Percentiles rank a stretch among this genome's conserved stretches.
phyloP scores from a whole-genome alignment of 2,113 vertebrate species.

The Datnioides undecimradiatus region DNA sequence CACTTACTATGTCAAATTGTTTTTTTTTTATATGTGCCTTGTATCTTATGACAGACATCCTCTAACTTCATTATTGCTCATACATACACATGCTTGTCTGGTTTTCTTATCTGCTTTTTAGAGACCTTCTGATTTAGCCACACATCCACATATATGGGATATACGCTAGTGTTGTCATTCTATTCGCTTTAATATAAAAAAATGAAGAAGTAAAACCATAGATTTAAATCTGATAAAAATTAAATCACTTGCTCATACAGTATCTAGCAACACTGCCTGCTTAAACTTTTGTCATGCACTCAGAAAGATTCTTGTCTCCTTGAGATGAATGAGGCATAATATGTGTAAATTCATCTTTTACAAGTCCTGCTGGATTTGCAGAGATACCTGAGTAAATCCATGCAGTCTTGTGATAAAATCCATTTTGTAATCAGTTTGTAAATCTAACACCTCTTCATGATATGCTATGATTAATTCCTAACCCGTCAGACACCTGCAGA shows the following conservation, averaged over 20 bases:
- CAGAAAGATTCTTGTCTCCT: conserved; percentile 1
- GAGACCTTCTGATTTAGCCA: neutral
- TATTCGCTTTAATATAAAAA: neutral
- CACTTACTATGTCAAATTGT: too few species aligned
- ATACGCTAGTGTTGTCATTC: neutral
- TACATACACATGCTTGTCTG: neutral
- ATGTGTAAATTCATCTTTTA: conserved; percentile 52
- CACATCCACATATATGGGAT: neutral
- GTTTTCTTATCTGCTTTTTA: neutral
- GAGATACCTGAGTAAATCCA: conserved; percentile 29
- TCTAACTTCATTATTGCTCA: neutral
- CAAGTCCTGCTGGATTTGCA: conserved; percentile 24
- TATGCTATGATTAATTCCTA: conserved; percentile 18
- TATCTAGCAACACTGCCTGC: conserved; percentile 7
- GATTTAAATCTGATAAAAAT: conserved; percentile 12
- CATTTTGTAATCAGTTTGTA: conserved; percentile 23
- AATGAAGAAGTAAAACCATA: neutral
- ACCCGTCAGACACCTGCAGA: conserved; percentile 5
- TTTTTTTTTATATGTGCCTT: neutral
- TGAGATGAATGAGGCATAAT: conserved; percentile 27
- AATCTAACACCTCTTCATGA: conserved; percentile 36
- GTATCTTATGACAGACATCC: neutral
- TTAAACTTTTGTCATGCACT: conserved; percentile 27
- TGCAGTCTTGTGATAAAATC: neutral
- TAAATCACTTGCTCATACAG: conserved; percentile 13